A percentile compares a stretch with the other conserved stretches of the same genome.
These are phyloP conservation scores for Peromyscus leucopus DNA, from an alignment of 2,113 vertebrate species.

Conservation along the genomic window DNA sequence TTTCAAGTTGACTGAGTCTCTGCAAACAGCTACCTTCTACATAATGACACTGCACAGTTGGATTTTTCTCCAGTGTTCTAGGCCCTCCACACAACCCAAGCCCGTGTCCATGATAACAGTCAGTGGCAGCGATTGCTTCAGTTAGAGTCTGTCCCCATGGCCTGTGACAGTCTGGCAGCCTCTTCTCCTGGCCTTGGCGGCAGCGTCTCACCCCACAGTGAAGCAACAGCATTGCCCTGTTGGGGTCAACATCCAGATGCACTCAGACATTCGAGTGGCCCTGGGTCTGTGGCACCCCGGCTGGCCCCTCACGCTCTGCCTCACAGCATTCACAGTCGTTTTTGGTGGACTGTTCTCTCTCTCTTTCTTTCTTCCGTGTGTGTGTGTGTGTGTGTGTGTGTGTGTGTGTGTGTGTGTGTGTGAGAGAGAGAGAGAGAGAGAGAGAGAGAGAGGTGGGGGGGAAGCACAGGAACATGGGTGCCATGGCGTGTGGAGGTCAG, in stretches of 20 bases:
- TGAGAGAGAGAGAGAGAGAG: neutral
- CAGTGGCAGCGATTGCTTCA: constrained; percentile 93
- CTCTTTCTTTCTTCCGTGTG: neutral
- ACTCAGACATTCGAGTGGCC: constrained; percentile 83
- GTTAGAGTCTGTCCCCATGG: constrained; percentile 92
- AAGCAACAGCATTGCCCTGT: constrained; percentile 95
- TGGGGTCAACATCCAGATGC: constrained; percentile 92
- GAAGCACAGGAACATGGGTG: too few relatives aligned
- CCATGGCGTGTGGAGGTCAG: neutral
- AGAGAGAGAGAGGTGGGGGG: neutral
- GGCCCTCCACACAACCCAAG: constrained; percentile 94
- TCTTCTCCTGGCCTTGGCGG: constrained; percentile 90
- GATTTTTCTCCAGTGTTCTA: constrained; percentile 92
- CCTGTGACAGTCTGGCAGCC: constrained; percentile 96
- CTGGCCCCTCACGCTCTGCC: neutral
- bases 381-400: neutral
- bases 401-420: too few relatives aligned
- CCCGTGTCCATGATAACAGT: constrained; percentile 95
- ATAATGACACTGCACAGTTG: constrained; percentile 93
- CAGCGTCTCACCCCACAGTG: constrained; percentile 93
- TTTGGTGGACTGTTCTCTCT: neutral
- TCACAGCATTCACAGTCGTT: neutral
- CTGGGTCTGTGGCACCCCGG: neutral
- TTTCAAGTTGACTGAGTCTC: constrained; percentile 90
- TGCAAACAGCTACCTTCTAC: constrained; percentile 94